Base-by-base conservation (phyloP, 2,797 vertebrate genomes). In the Sardinella longiceps region DNA sequence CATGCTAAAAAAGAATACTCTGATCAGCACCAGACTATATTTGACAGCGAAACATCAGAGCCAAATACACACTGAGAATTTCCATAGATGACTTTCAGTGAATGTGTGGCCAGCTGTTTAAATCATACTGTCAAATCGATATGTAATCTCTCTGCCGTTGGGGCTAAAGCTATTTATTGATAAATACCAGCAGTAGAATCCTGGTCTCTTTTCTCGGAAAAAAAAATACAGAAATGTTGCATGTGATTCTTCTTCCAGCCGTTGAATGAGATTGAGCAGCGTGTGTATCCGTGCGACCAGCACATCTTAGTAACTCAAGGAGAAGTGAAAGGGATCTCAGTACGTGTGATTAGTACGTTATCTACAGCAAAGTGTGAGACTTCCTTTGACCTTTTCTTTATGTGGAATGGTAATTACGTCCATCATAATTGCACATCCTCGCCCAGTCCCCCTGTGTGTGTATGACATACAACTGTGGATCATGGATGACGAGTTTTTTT, bases 1-100 rank as follows among this genome's bases (percentile, higher is more conserved):
- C 84, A 87, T 88, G 86, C 86, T 88, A 74, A 74, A 66, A 81
- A 25, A n/a, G 83, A 87, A 85, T 82, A 82, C 82, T 70, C 87
- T 82, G 87, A 77, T 81, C 37, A 48, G 37, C 66, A 37, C 30
- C 30, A 39, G 66, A 74, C 66, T 74, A 33, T 33, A 74, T 74
- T 74, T 74, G 30, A 74, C 66, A 74, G 30, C 18, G 66, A 30
- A 30, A 39, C 30, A 15, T 33, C 66, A 20, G 66, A 37, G 66
- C 66, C 33, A 74, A 74, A 39, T 15, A 12, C 63, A 37, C 15
- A 12, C 28, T 10, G 66, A 37, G 30, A 74, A 74, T 74, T 37
- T 37, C 37, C 66, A 37, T 74, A 30, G 25, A 30, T 1, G 25
- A 9, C 10, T 63, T 28, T 74, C 66, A 37, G 66, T 37, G 33